Base-by-base conservation (phyloP, 2,113 vertebrate genomes). In the Labeo rohita region DNA sequence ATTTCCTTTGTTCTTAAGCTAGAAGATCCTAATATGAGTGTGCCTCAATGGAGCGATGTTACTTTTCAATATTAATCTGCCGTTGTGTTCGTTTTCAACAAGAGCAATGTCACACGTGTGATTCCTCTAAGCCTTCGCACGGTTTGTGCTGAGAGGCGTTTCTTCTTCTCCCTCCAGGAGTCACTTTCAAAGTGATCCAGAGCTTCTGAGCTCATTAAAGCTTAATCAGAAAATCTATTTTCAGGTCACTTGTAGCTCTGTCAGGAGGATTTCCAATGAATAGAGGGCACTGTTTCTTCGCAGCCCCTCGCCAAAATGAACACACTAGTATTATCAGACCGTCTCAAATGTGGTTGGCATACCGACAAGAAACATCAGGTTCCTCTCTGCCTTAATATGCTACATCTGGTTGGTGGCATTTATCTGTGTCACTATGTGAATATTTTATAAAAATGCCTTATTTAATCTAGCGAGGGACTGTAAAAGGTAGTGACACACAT, bases 161-260 rank as follows among this genome's bases (percentile, higher is more conserved):
- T 82, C 83, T 36, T 68, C 61, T 76, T 61, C 76, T 84, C 34
- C 87, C 76, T 78, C 87, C 89, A 92, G 91, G 91, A 93, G 91
- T 93, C 90, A 92, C 89, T 93, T 94, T 94, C 90, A 92, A 90
- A 92, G 90, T 85, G 87, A 92, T 94, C 91, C 92, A 90, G 88
- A 90, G 93, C 92, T 92, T 94, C 93, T 90, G 77, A 93, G 94
- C 93, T 95, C 94, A 95, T 95, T 95, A 95, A 95, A 93, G 92
- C 92, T 95, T 95, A 93, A 95, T 95, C 93, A 93, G 92, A 94
- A 94, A 94, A 93, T 93, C 95, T 95, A 95, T 95, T 95, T 95
- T 92, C 92, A 94, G 93, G 92, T 94, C 88, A 92, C 90, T 92
- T 87, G 87, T 91, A 93, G 91, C 93, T 94, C 93, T 90, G 90